Base-by-base conservation (phyloP, 2,888 invertebrate genomes). In the Ellobium chinense region DNA sequence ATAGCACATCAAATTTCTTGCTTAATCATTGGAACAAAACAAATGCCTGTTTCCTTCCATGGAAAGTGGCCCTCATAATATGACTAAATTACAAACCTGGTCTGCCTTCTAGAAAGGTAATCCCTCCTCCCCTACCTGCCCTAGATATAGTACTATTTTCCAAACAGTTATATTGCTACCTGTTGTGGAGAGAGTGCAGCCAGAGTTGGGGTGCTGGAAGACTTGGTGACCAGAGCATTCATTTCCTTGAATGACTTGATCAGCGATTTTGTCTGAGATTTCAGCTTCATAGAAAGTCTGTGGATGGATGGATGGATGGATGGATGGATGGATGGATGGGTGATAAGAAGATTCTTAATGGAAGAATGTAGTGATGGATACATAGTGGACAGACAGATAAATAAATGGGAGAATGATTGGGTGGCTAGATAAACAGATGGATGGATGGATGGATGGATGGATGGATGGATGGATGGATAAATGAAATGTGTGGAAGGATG, bases 191-290 rank as follows among this genome's bases (percentile, higher is more conserved):
- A 56, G 12, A 78, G 60, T 7, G 21, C 27, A 24, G 73, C 9
- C 36, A 68, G n/a, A 24, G 36, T 58, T 4, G 69, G 62, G 2
- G 74, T 24, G 56, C 56, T 80, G 58, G 78, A 1, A 39, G 81
- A 77, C 37, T 80, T 82, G 29, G 63, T 37, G 24, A 58, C n/a
- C 60, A 88, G 73, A 24, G 81, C 80, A 69, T 86, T 88, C 60
- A 87, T 89, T 56, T 87, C 88, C 74, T 87, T 87, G 31, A 89
- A 87, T 36, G 86, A 87, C n/a, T 84, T 84, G 14, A 90, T 82
- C 14, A 85, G 46, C 14, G 83, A 83, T 72, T 78, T 80, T 7
- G 85, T 85, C 63, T 81, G 81, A 24, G 65, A 83, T 36, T 81
- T 79, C 27, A 85, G 54, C 58, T 82, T 70, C 58, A 70, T 21